Evolutionary conservation across 2,888 invertebrate genomes (phyloP).

Genomic region (Rhagium mordax): DNA sequence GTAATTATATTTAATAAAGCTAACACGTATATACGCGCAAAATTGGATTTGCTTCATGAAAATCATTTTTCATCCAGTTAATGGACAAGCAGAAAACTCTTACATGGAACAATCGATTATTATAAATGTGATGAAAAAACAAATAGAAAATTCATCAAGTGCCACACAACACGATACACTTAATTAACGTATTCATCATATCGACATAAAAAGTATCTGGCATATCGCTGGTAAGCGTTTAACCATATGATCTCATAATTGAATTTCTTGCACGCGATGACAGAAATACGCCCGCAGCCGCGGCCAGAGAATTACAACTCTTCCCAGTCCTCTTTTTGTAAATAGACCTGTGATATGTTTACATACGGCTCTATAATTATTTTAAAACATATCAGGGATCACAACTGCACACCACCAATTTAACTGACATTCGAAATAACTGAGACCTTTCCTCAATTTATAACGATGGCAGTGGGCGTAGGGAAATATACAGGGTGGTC

Average conservation of each 20-base stretch:
- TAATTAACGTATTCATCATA: too few species aligned
- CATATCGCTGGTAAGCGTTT: neutral
- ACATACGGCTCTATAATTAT: conserved; percentile 36
- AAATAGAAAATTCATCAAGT: too few species aligned
- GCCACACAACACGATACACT: too few species aligned
- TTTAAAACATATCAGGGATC: conserved; percentile 35
- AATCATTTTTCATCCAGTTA: too few species aligned
- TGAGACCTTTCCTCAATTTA: conserved; percentile 1
- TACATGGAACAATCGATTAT: too few species aligned
- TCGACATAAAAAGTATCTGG: too few species aligned
- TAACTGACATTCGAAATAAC: conserved; percentile 19
- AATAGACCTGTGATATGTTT: conserved; percentile 36
- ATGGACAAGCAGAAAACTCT: too few species aligned
- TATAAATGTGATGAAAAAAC: too few species aligned
- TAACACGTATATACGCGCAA: too few species aligned
- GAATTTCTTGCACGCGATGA: conserved; percentile 38
- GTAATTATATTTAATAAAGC: too few species aligned
- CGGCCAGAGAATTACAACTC: conserved; percentile 37
- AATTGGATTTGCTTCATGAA: too few species aligned
- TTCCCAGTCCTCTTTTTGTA: conserved; percentile 17
- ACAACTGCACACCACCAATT: conserved; percentile 23
- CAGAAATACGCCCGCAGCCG: conserved; percentile 35
- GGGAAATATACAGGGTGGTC: too few species aligned
- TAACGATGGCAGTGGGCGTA: conserved; percentile 25
- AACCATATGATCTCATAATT: conserved; percentile 1